These are phyloP conservation scores for Drosophila paulistorum DNA, from an alignment of 1,140 invertebrate genomes.

Conservation along the genomic window DNA sequence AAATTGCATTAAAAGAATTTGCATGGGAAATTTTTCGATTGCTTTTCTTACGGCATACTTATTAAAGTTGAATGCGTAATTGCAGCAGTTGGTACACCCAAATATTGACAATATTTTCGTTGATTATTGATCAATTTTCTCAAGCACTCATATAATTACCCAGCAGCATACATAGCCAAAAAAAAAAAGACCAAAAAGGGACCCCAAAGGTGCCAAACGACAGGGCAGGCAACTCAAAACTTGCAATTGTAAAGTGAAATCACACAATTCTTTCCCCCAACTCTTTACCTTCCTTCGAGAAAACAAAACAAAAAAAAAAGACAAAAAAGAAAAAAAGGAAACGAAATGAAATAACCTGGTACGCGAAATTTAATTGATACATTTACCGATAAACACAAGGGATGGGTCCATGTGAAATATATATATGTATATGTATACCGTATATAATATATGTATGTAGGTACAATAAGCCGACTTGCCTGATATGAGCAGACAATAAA, in stretches of 20 bases:
- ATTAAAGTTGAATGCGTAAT: background rate
- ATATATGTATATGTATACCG: slow-evolving; percentile 37
- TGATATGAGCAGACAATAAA: slow-evolving; percentile 53
- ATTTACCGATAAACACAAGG: slow-evolving; percentile 79
- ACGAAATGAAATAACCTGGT: slow-evolving; percentile 64
- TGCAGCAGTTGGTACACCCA: background rate
- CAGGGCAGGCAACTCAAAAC: slow-evolving; percentile 46
- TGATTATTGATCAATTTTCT: slow-evolving; percentile 13
- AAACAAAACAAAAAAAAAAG: slow-evolving; percentile 39
- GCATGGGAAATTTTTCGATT: background rate
- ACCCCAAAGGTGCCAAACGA: slow-evolving; percentile 66
- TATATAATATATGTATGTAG: slow-evolving; percentile 26
- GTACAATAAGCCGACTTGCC: slow-evolving; percentile 13
- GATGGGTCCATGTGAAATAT: slow-evolving; percentile 60
- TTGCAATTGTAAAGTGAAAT: slow-evolving; percentile 70
- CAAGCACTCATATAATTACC: background rate
- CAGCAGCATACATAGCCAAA: background rate
- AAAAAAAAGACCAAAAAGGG: background rate
- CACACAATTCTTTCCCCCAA: slow-evolving; percentile 13
- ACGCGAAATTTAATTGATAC: slow-evolving; percentile 81
- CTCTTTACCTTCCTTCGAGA: slow-evolving; percentile 1
- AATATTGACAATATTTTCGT: slow-evolving; percentile 8
- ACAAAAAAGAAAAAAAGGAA: slow-evolving; percentile 23
- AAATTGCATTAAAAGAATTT: slow-evolving; percentile 4
- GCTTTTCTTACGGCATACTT: background rate